Base-by-base conservation (phyloP, 2,888 invertebrate species). In the Drosophila subquinaria region DNA sequence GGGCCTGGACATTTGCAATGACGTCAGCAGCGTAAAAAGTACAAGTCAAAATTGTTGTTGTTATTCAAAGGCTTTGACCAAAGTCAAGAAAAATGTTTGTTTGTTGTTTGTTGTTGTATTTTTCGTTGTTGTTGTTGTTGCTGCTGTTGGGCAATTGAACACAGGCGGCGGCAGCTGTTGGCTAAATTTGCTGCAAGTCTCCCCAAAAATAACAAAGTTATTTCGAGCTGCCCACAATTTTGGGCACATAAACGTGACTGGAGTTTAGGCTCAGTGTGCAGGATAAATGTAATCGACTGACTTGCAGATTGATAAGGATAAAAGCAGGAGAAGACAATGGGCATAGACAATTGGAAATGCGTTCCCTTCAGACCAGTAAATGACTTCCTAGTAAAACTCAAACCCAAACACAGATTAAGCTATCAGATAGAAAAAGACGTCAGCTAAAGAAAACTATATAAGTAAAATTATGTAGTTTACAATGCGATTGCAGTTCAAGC, bases 271-370 rank as follows among this genome's bases (percentile, higher is more conserved):
- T 42, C 17, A 43, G 38, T 8, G 52, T 69, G 53, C n/a, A 42
- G 17, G n/a, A 36, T 48, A 42, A 36, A 55, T 62, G 48, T 67
- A 67, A 62, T 55, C 63, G 42, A 62, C 48, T 67, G 61, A 52
- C 62, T 62, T 42, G 59, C 50, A 60, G 51, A 59, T 61, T 76
- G 73, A 69, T 69, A 50, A 60, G 61, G 53, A 42, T 53, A 57
- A 38, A 38, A 15, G 11, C 23, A 15, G 15, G 15, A 50, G 15
- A 15, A n/a, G 23, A 38, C 23, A 36, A 17, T 23, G 38, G 56
- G 11, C 36, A 15, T 23, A 36, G 36, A 48, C 64, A 56, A 81
- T 83, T 86, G 69, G 59, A 86, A 83, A 82, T 86, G 76, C 72
- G 83, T 42, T 45, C 33, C 42, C 10, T 20, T n/a, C 0, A 30